Conservation (phyloP, 2,113 vertebrate genomes). For the Coturnix japonica region DNA sequence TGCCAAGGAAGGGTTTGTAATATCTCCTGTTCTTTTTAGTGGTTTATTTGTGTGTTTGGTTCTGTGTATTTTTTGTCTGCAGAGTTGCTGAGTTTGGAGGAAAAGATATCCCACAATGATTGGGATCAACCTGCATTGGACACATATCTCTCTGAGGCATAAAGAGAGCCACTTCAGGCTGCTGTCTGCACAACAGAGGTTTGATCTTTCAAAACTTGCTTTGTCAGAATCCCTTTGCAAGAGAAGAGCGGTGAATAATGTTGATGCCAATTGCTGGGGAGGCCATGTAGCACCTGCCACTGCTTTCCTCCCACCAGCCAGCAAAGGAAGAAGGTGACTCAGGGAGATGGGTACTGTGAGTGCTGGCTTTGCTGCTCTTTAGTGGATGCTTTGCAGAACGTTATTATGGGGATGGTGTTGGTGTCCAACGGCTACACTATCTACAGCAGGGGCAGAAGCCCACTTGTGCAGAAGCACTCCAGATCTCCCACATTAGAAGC, state of each 20-base stretch:
- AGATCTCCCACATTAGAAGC: fast-evolving
- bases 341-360: background rate
- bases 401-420: background rate
- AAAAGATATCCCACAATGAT: background rate
- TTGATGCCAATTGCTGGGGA: background rate
- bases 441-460: background rate
- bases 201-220: background rate
- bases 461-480: fast-evolving
- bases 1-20: background rate
- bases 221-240: background rate
- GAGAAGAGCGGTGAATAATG: background rate
- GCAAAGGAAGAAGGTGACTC: background rate
- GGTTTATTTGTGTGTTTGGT: background rate
- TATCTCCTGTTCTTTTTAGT: background rate
- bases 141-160: background rate
- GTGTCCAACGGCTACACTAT: background rate
- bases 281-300: background rate
- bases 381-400: background rate
- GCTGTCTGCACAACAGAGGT: background rate
- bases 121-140: background rate
- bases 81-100: background rate
- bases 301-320: background rate
- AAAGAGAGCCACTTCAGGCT: background rate
- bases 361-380: background rate
- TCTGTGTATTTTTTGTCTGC: background rate